These are phyloP conservation scores for Sipha maydis DNA, from an alignment of 2,888 invertebrate genomes.

Conservation along the genomic window DNA sequence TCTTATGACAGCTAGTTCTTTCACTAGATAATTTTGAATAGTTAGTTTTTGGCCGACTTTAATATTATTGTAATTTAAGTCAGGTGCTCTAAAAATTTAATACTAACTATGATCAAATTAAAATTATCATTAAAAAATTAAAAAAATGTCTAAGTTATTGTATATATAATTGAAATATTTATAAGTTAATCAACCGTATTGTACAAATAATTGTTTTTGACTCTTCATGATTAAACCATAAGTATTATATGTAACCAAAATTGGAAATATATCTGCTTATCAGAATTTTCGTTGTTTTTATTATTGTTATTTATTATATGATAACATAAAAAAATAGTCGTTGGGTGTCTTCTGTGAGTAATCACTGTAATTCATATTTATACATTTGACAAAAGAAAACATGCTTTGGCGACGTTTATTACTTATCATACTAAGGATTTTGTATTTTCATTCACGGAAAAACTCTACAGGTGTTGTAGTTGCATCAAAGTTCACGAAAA, in stretches of 20 bases:
- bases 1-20: too few species aligned
- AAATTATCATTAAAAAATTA: neutral
- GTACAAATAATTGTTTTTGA: neutral
- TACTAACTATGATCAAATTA: neutral
- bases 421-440: conserved; percentile 9
- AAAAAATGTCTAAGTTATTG: too few species aligned
- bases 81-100: neutral
- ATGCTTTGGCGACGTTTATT: conserved; percentile 24
- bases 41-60: neutral
- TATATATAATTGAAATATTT: neutral
- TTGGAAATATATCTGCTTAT: neutral
- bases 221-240: neutral
- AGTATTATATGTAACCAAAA: neutral
- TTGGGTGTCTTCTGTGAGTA: neutral
- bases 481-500: neutral
- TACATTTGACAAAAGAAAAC: conserved; percentile 39
- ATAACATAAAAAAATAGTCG: neutral
- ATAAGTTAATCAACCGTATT: neutral
- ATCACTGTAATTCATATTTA: conserved; percentile 25
- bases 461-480: conserved; percentile 39
- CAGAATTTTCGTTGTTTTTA: conserved; percentile 7
- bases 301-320: neutral
- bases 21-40: too few species aligned
- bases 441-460: conserved; percentile 12
- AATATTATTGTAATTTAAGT: neutral